Percentiles rank a stretch among this genome's conserved stretches.
These are phyloP conservation scores for Rallus crepitans DNA, from an alignment of 2,797 vertebrate species.

Conservation along the genomic window DNA sequence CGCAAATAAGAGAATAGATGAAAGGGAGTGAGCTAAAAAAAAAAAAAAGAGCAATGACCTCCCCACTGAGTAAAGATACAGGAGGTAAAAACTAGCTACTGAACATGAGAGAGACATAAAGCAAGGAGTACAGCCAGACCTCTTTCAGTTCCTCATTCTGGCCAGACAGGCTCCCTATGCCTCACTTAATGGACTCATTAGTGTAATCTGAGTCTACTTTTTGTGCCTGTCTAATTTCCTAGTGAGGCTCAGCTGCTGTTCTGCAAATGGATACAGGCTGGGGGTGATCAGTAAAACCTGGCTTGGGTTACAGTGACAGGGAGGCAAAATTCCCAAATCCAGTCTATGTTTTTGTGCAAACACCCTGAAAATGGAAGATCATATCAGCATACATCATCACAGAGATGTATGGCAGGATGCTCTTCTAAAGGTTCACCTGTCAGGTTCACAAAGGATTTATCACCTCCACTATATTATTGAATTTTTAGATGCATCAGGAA, in stretches of 20 bases:
- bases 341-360: background rate
- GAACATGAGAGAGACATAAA: background rate
- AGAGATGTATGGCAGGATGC: background rate
- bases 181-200: conserved; percentile 64
- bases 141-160: background rate
- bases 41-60: background rate
- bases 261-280: conserved; percentile 28
- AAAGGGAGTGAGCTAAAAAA: background rate
- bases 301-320: background rate
- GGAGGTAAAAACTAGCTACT: background rate
- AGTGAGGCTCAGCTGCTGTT: conserved; percentile 31
- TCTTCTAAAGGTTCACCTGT: background rate
- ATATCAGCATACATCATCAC: background rate
- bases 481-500: background rate
- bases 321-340: background rate
- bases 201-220: conserved; percentile 54
- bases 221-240: conserved; percentile 45
- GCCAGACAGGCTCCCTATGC: conserved; percentile 30
- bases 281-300: background rate
- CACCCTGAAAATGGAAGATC: background rate
- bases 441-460: background rate
- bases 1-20: background rate
- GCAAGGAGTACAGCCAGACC: background rate
- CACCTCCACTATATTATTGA: background rate
- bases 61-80: background rate